Evolutionary conservation across 2,888 invertebrate genomes (phyloP).

Genomic region (Sarcophaga rosellei): DNA sequence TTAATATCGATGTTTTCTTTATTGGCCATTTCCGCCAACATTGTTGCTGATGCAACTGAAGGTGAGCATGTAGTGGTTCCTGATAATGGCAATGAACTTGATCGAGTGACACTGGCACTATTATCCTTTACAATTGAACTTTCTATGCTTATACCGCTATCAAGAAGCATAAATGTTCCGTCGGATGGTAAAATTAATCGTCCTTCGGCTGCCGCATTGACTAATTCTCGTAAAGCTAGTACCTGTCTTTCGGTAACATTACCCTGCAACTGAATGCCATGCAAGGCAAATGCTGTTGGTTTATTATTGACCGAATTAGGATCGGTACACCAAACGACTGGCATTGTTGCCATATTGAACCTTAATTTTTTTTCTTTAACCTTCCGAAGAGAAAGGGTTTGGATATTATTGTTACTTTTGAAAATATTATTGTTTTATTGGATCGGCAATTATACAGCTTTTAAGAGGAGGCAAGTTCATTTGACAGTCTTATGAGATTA

Average conservation of each 20-base stretch:
- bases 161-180: constrained; percentile 80
- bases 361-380: background rate
- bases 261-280: constrained; percentile 81
- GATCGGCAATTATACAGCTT: background rate
- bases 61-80: constrained; percentile 62
- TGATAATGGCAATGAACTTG: constrained; percentile 41
- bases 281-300: constrained; percentile 81
- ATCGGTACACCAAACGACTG: constrained; percentile 82
- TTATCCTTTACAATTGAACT: constrained; percentile 77
- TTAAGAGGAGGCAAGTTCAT: constrained; percentile 39
- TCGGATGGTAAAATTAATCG: constrained; percentile 81
- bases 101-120: background rate
- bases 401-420: background rate
- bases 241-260: constrained; percentile 81
- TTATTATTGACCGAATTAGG: constrained; percentile 81
- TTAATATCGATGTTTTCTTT: constrained; percentile 53
- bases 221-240: constrained; percentile 79
- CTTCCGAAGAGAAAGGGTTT: background rate
- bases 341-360: constrained; percentile 79
- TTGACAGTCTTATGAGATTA: constrained; percentile 39
- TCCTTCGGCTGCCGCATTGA: constrained; percentile 81
- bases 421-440: background rate
- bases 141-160: constrained; percentile 81
- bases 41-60: constrained; percentile 33
- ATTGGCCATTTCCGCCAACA: background rate